Conservation (phyloP, 1,140 invertebrate genomes). For the Bombus ignitus region DNA sequence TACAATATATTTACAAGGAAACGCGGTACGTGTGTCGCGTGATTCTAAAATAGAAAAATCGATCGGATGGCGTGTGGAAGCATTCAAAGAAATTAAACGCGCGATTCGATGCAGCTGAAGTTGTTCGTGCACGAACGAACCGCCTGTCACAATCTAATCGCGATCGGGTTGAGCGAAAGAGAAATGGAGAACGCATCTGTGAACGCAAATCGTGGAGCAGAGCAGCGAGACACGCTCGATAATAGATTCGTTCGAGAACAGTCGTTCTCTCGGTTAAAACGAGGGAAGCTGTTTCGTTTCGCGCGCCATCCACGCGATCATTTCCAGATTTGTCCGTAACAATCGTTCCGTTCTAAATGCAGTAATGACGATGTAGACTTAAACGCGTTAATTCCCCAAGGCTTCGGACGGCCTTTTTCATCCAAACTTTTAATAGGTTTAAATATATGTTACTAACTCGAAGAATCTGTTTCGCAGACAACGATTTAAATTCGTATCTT, state of each 20-base stretch:
- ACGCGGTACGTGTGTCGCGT: too few species aligned
- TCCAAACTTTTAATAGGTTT: too few species aligned
- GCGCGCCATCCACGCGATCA: too few species aligned
- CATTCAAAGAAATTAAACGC: background rate
- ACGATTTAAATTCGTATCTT: too few species aligned
- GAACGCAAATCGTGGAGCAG: conserved; percentile 17
- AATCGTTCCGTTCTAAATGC: background rate
- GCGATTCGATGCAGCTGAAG: background rate
- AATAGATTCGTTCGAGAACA: conserved; percentile 34
- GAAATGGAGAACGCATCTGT: conserved; percentile 6
- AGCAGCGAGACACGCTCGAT: conserved; percentile 16
- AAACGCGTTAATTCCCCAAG: background rate
- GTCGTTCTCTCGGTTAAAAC: conserved; percentile 18
- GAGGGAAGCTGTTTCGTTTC: background rate
- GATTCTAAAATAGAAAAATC: conserved; percentile 34
- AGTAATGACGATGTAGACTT: background rate
- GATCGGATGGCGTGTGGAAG: background rate
- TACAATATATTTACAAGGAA: background rate
- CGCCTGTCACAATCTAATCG: background rate
- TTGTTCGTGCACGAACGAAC: background rate
- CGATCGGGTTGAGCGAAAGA: background rate
- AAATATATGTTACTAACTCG: too few species aligned
- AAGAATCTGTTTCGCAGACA: too few species aligned
- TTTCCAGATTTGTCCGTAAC: conserved; percentile 12
- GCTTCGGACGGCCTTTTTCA: too few species aligned